phyloP scores from a whole-genome alignment of 2,888 invertebrate genomes.

The Chalcosyrphus nemorum region DNA sequence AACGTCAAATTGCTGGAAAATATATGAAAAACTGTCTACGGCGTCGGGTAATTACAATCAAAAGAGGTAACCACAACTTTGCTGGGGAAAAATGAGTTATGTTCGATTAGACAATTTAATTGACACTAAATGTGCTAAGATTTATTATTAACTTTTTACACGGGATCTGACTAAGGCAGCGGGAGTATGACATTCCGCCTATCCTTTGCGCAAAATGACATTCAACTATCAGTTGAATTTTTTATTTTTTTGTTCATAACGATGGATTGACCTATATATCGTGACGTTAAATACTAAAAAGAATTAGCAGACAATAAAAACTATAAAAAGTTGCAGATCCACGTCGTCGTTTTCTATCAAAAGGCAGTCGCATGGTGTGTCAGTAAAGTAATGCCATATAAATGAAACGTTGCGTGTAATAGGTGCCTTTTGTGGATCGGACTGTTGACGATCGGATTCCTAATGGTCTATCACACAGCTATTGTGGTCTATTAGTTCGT shows the following conservation, averaged over 20 bases:
- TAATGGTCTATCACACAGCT: neutral
- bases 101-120: slow-evolving; percentile 31
- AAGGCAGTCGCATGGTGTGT: neutral
- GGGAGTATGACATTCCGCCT: slow-evolving; percentile 7
- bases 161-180: neutral
- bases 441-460: neutral
- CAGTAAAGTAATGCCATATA: neutral
- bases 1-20: slow-evolving; percentile 8
- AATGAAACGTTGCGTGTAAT: neutral
- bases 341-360: neutral
- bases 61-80: slow-evolving; percentile 8
- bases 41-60: slow-evolving; percentile 3
- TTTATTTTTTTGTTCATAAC: neutral
- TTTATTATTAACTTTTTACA: slow-evolving; percentile 3
- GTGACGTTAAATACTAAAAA: neutral
- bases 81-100: slow-evolving; percentile 26
- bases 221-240: neutral
- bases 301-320: neutral
- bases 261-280: slow-evolving; percentile 8
- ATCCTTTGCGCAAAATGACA: neutral
- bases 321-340: neutral
- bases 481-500: neutral
- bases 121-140: slow-evolving; percentile 16
- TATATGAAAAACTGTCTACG: neutral
- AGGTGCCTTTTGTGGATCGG: neutral